phyloP scores from a whole-genome alignment of 2,888 invertebrate genomes.

The Dryocosmus kuriphilus region DNA sequence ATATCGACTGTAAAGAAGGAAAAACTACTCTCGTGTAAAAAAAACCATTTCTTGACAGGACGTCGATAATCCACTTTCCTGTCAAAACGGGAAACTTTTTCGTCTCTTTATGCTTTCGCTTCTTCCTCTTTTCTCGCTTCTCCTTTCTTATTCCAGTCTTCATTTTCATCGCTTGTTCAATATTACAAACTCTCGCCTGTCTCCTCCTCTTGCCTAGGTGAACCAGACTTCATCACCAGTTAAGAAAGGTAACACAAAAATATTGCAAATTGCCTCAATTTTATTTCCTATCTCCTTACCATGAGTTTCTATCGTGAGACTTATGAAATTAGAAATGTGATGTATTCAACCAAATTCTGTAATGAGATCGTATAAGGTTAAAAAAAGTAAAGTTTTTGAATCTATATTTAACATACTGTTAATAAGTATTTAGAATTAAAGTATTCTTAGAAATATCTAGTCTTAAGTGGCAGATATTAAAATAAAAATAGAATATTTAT shows the following conservation, averaged over 20 bases:
- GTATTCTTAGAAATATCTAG: not conserved
- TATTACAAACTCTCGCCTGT: constrained; percentile 19
- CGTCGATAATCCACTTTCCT: constrained; percentile 65
- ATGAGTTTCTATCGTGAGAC: constrained; percentile 3
- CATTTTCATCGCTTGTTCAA: constrained; percentile 37
- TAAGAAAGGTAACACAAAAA: constrained; percentile 64
- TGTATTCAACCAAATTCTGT: not conserved
- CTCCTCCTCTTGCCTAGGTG: constrained; percentile 36
- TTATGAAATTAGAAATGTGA: constrained; percentile 6
- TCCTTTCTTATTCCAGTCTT: constrained; percentile 22
- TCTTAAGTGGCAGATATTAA: not conserved
- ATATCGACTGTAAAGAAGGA: constrained; percentile 41
- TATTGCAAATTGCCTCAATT: constrained; percentile 67
- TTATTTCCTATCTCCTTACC: not conserved
- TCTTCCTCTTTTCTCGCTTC: not conserved
- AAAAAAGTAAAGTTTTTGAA: too few relatives aligned
- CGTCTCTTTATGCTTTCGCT: constrained; percentile 40
- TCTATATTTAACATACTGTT: not conserved
- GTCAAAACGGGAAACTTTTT: constrained; percentile 58
- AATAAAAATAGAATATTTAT: not conserved
- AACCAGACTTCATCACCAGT: constrained; percentile 54
- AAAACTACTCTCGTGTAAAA: constrained; percentile 47
- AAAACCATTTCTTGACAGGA: constrained; percentile 56
- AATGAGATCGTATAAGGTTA: too few relatives aligned
- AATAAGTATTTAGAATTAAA: not conserved